Conservation (phyloP, 2,797 vertebrate genomes). For the Alcedo quadribrachys region DNA sequence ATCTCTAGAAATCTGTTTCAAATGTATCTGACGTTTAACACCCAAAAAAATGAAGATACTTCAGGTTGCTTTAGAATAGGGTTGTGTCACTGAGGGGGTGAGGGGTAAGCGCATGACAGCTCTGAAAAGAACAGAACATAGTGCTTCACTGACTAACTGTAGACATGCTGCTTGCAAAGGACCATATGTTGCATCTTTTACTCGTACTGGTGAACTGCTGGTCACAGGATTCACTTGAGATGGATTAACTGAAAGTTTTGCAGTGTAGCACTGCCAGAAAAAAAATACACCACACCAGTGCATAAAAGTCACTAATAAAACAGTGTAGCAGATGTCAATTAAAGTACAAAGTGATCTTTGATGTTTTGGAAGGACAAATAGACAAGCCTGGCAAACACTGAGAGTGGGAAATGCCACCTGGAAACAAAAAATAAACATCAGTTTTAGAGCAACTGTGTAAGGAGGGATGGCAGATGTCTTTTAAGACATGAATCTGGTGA, state of each 20-base stretch:
- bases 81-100: neutral
- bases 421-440: neutral
- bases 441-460: neutral
- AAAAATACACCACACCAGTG: neutral
- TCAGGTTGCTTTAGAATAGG: neutral
- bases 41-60: neutral
- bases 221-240: neutral
- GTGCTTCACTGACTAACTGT: neutral
- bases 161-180: neutral
- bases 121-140: neutral
- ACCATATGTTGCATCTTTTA: neutral
- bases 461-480: neutral
- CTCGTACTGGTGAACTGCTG: neutral
- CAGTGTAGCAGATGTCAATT: neutral
- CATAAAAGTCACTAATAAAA: neutral
- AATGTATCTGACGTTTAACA: neutral
- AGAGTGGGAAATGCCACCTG: neutral
- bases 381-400: neutral
- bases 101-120: neutral
- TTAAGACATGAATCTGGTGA: neutral
- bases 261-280: neutral
- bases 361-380: constrained; percentile 17
- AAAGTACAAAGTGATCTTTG: neutral
- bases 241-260: neutral
- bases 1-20: neutral